These are phyloP conservation scores for Dicrurus megarhynchus DNA, from an alignment of 2,113 vertebrate species.

Conservation along the genomic window DNA sequence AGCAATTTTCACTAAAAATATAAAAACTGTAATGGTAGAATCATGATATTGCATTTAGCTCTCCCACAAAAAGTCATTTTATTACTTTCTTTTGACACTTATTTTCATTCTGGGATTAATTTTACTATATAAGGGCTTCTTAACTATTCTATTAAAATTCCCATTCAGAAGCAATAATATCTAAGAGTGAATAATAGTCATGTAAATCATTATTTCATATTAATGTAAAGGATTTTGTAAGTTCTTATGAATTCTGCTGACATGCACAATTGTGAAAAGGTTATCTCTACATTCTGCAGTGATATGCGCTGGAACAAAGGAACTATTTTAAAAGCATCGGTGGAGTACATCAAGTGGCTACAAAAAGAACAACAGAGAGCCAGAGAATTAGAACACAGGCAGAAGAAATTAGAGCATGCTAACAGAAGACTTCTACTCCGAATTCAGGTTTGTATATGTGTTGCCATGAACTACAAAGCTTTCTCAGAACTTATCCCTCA, in stretches of 20 bases:
- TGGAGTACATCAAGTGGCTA: constrained; percentile 99
- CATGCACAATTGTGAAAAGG: constrained; percentile 89
- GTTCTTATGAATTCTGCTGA: constrained; percentile 94
- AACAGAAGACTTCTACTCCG: constrained; percentile 91
- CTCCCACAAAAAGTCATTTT: constrained; percentile 84
- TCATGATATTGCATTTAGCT: constrained; percentile 86
- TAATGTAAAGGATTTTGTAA: constrained; percentile 89
- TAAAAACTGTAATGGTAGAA: constrained; percentile 87
- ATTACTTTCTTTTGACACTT: constrained; percentile 86
- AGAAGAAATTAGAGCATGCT: constrained; percentile 95
- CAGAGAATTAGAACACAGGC: constrained; percentile 90
- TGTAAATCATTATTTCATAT: constrained; percentile 97
- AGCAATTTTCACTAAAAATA: constrained; percentile 90
- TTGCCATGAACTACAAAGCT: not conserved
- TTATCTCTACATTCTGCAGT: constrained; percentile 89
- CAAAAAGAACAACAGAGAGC: constrained; percentile 98
- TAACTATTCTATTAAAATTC: constrained; percentile 99
- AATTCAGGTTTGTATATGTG: constrained; percentile 87
- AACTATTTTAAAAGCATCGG: constrained; percentile 98
- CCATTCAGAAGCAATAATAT: constrained; percentile 96
- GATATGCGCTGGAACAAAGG: constrained; percentile 99
- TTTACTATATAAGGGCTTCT: constrained; percentile 94
- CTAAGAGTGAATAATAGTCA: constrained; percentile 96
- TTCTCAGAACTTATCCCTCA: not conserved
- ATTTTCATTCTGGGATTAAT: constrained; percentile 99